phyloP scores from a whole-genome alignment of 2,113 vertebrate species.

The Ameiurus melas region DNA sequence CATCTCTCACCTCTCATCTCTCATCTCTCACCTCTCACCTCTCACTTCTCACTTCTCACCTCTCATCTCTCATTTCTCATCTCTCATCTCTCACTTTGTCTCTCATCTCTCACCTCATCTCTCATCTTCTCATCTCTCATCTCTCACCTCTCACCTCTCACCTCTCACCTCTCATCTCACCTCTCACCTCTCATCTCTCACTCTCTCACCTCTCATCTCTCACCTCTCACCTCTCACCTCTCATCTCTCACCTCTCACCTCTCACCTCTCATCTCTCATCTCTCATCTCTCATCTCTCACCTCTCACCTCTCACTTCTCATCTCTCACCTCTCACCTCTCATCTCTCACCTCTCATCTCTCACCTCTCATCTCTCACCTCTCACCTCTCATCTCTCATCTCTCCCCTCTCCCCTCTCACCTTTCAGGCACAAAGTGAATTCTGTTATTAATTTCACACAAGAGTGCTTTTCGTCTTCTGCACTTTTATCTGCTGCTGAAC shows the following conservation, averaged over 20 bases:
- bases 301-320: not conserved
- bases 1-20: too few species aligned
- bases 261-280: not conserved
- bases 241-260: too few species aligned
- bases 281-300: not conserved
- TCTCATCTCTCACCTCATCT: not conserved
- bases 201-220: too few species aligned
- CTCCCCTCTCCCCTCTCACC: not conserved
- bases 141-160: not conserved
- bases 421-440: not conserved
- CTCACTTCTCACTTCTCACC: not conserved
- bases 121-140: not conserved
- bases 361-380: not conserved
- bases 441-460: not conserved
- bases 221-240: conserved; percentile 22
- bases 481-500: conserved; percentile 21
- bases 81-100: not conserved
- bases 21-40: not conserved
- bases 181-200: not conserved
- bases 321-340: not conserved
- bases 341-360: not conserved
- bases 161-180: too few species aligned
- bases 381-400: not conserved
- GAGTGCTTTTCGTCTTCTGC: not conserved
- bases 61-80: not conserved